Percentiles rank a stretch among this genome's conserved stretches.
Conservation (phyloP, 2,113 vertebrate species). For the Shinisaurus crocodilurus region DNA sequence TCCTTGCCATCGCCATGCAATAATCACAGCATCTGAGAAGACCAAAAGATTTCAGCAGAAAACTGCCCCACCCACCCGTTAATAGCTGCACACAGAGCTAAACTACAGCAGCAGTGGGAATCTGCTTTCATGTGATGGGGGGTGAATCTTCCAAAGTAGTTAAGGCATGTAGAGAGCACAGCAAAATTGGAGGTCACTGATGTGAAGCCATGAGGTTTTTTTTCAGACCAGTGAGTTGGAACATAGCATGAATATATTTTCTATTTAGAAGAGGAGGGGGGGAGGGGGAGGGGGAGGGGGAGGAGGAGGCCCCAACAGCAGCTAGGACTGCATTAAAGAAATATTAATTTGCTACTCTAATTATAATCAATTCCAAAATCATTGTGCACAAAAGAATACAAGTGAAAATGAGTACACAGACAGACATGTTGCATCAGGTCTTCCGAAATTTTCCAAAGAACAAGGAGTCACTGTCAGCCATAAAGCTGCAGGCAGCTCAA, state of each 20-base stretch:
- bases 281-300: neutral
- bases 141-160: neutral
- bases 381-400: constrained; percentile 33
- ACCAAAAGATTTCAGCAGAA: fast-evolving
- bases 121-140: neutral
- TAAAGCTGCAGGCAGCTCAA: neutral
- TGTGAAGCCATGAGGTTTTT: neutral
- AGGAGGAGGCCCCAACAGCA: neutral
- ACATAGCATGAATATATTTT: constrained; percentile 32
- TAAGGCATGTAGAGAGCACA: neutral
- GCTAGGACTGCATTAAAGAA: constrained; percentile 16
- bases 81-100: neutral
- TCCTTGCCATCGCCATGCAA: neutral
- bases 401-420: constrained; percentile 17
- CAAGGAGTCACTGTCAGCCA: neutral
- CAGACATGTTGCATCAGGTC: neutral
- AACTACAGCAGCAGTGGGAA: constrained; percentile 4
- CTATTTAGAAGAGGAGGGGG: constrained; percentile 19
- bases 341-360: constrained; percentile 31
- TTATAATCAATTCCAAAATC: constrained; percentile 31
- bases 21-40: neutral
- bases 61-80: neutral
- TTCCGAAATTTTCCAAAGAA: neutral
- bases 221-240: constrained; percentile 16
- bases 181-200: neutral